Evolutionary conservation across 1,140 invertebrate genomes (phyloP).

Genomic region (Rhopalosiphum maidis): DNA sequence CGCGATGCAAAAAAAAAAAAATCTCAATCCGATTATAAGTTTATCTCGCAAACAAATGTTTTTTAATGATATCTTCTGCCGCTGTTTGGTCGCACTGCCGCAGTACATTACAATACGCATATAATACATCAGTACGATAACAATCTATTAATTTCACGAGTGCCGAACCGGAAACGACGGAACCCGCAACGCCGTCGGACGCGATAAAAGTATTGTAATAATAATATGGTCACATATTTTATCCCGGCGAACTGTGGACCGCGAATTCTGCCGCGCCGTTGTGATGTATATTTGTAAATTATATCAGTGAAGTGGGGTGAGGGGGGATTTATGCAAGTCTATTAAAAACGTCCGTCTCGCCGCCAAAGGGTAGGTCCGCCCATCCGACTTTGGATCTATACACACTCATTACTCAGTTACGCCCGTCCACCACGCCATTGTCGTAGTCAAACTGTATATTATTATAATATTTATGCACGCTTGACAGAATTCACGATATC

Average conservation of each 20-base stretch:
- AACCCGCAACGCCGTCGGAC: not conserved
- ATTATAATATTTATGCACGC: not conserved
- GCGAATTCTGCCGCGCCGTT: not conserved
- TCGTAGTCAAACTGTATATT: not conserved
- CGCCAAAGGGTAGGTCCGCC: not conserved
- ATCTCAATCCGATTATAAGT: not conserved
- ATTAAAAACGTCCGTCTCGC: slow-evolving; percentile 36
- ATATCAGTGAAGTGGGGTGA: not conserved
- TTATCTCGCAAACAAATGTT: not conserved
- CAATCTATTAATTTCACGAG: not conserved
- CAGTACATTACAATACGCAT: not conserved
- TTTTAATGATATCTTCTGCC: not conserved
- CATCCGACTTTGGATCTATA: not conserved
- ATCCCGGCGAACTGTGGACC: not conserved
- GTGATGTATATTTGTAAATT: not conserved
- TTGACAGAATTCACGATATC: not conserved
- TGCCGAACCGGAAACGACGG: slow-evolving; percentile 46
- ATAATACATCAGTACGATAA: not conserved
- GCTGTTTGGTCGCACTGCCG: not conserved
- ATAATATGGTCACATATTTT: not conserved
- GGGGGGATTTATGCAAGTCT: slow-evolving; percentile 18
- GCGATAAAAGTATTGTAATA: not conserved
- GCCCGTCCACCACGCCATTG: not conserved
- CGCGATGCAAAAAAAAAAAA: not conserved
- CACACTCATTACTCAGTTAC: not conserved